phyloP scores from a whole-genome alignment of 2,888 invertebrate species.

The Amiota mariae region DNA sequence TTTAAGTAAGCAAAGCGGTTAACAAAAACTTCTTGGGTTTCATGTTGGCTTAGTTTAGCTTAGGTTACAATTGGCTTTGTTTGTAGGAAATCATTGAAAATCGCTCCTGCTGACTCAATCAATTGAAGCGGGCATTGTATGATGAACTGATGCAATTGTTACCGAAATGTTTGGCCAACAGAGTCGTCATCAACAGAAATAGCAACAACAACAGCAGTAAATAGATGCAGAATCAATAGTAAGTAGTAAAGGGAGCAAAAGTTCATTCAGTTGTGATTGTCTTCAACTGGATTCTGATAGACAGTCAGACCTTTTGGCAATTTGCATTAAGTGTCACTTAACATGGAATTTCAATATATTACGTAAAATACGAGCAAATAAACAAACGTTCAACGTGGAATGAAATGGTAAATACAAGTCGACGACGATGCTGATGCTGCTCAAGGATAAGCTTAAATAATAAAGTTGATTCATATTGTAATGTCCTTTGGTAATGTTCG shows the following conservation, averaged over 20 bases:
- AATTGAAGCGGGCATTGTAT: not conserved
- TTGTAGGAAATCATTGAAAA: not conserved
- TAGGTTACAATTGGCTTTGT: not conserved
- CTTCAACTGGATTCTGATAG: too few relatives aligned
- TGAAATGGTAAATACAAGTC: slow-evolving; percentile 25
- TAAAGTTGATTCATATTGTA: slow-evolving; percentile 29
- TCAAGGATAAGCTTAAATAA: slow-evolving; percentile 35
- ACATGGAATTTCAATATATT: slow-evolving; percentile 71
- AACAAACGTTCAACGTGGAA: slow-evolving; percentile 32
- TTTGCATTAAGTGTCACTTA: slow-evolving; percentile 71
- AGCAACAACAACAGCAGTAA: not conserved
- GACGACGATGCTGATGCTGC: not conserved
- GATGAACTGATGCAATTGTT: not conserved
- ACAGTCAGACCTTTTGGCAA: slow-evolving; percentile 48
- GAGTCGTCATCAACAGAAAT: slow-evolving; percentile 47
- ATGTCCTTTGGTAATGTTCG: slow-evolving; percentile 25
- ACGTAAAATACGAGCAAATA: slow-evolving; percentile 59
- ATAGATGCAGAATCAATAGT: too few relatives aligned
- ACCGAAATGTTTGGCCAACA: not conserved
- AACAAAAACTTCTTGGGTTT: not conserved
- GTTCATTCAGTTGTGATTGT: too few relatives aligned
- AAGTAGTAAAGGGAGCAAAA: too few relatives aligned
- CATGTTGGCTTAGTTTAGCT: not conserved
- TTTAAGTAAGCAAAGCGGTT: slow-evolving; percentile 6
- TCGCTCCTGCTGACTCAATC: not conserved